Base-by-base conservation (phyloP, 2,888 invertebrate species). In the Formica aserva region DNA sequence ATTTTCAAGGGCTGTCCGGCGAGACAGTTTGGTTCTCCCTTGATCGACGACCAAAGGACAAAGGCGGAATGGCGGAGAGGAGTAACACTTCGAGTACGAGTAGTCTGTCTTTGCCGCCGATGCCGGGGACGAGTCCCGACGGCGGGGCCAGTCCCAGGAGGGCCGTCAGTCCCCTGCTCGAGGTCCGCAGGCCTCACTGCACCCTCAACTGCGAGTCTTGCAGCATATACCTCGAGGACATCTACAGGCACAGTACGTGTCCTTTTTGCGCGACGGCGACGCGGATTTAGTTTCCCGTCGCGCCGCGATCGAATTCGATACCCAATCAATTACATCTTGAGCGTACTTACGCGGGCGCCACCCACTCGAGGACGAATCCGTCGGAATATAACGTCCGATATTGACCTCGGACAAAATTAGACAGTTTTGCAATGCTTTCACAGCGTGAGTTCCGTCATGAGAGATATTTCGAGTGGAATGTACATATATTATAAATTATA, bases 141-240 rank as follows among this genome's bases (percentile, higher is more conserved):
- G 94, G 94, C 29, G 94, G 94, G 65, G 91, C 94, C 35, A 94
- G 94, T 86, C 97, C 97, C 15, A 95, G 97, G 90, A 95, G 97
- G 88, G 96, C 97, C 11, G 96, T 97, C 86, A 97, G 97, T 89
- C 97, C 97, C 0, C 95, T 97, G 86, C 95, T 97, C 83, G 97
- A 97, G 95, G 96, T 97, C 91, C 95, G 97, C 55, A 95, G 97
- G 72, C 97, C 97, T 29, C 96, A 97, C 93, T 97, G 97, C 95
- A 97, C 97, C 3, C 95, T 97, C 76, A 97, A 97, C 91, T 97
- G 97, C 92, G 97, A 97, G 92, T 96, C 96, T 92, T 97, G 97
- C 95, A 97, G 96, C 81, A 95, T 96, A 75, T 96, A 97, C 84
- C 95, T 97, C 67, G 97, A 97, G 93, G 97, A 97, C 91, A 96